Base-by-base conservation (phyloP, 2,888 invertebrate species). In the Elysia crispata region DNA sequence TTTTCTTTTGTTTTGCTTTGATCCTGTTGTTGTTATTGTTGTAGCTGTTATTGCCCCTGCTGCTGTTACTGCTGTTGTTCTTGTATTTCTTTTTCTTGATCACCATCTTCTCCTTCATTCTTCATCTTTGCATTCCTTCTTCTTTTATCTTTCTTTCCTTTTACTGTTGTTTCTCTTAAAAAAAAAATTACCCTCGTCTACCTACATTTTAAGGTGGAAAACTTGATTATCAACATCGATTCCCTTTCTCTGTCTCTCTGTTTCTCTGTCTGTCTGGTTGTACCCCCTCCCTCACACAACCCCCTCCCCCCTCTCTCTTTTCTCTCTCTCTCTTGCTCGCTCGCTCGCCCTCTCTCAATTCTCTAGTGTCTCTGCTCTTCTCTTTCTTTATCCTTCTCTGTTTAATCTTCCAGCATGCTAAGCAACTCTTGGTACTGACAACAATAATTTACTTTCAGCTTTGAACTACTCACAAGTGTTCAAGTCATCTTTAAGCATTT, bases 361-460 rank as follows among this genome's bases (percentile, higher is more conserved):
- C 49, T 49, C 13, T 72, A n/a, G 5, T 49, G 23, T 23, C 50
- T 23, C 50, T 72, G 49, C 49, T 50, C 28, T 72, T 72, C 72
- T 72, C 23, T 72, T 25, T 41, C 28, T 49, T 5, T n/a, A 18
- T 49, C 25, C 49, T 50, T 49, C 72, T 72, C 20, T 23, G 11
- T 50, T 54, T 15, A 28, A 13, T 28, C n/a, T n/a, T n/a, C n/a
- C n/a, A n/a, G n/a, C n/a, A n/a, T n/a, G n/a, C n/a, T n/a, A n/a
- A n/a, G n/a, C n/a, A n/a, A n/a, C n/a, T n/a, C n/a, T n/a, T n/a
- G n/a, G n/a, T n/a, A n/a, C n/a, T n/a, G n/a, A n/a, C n/a, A n/a
- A n/a, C n/a, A n/a, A n/a, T n/a, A n/a, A n/a, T n/a, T n/a, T n/a
- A n/a, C n/a, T n/a, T n/a, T n/a, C n/a, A n/a, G n/a, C n/a, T n/a